Evolutionary conservation across 2,888 invertebrate species (phyloP), one percentile per base, ranked within the genome.

Genomic region (Dasysyrphus tricinctus): DNA sequence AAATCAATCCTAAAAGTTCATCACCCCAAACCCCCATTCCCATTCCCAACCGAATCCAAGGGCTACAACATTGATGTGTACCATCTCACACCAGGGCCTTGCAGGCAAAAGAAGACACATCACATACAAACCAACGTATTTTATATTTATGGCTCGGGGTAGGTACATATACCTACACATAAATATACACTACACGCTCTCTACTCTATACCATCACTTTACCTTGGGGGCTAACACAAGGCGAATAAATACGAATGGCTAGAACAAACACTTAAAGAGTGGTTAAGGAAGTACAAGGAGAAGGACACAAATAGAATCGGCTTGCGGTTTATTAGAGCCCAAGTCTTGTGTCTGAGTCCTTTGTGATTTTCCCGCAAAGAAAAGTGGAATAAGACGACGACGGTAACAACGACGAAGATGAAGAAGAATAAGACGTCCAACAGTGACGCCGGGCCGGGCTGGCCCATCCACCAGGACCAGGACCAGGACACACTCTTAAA

Each of bases 191-290:
- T 19, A 69, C 19, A 51, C 29, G 56, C 39, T 57, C 16, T 32
- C 8, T 47, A 14, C 39, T 57, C 16, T 32, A 5, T 47, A 14
- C 67, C 67, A 37, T 29, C 54, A 54, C 54, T 59, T 42, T 79
- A 80, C 84, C 80, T 87, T 76, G 83, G 78, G 79, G 88, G 84
- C 81, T 80, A 88, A 84, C 77, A 76, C 59, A 79, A 59, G 75
- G 61, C 80, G 84, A 81, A 73, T 74, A 88, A 81, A 84, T 83
- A 82, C 88, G 85, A 88, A 88, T 67, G 83, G 85, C 88, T 88
- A 88, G 83, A 88, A 88, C 88, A 88, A 88, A 88, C 88, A 88
- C 88, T 88, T 88, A 88, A 86, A 88, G 88, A 83, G 88, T 88
- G 88, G 88, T 88, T 88, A 80, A 84, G 83, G 80, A 88, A 88